Percentiles rank a stretch among this genome's conserved stretches.
Evolutionary conservation across 2,797 vertebrate species (phyloP).

Genomic region (Balearica regulorum): DNA sequence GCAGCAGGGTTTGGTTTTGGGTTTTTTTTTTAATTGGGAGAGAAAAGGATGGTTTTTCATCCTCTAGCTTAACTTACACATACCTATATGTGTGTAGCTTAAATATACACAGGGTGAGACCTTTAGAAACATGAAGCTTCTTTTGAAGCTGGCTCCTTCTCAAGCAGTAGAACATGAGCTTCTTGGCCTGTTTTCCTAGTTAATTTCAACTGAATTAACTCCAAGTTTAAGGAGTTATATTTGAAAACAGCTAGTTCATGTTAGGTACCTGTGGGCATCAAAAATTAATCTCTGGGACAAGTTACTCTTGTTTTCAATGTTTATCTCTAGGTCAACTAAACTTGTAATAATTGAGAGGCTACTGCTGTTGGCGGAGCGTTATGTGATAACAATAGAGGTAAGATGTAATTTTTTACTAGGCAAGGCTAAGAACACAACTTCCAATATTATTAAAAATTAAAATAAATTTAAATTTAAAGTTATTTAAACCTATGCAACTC

Average conservation of each 20-base stretch:
- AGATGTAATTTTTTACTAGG: background rate
- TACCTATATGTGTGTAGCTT: background rate
- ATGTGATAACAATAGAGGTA: constrained; percentile 99
- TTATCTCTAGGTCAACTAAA: constrained; percentile 89
- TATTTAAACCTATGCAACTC: background rate
- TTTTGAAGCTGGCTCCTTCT: background rate
- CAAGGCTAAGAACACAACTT: background rate
- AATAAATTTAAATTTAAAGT: background rate
- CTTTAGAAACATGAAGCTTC: background rate
- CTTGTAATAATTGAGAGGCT: constrained; percentile 97
- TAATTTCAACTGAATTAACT: background rate
- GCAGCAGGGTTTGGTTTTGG: background rate
- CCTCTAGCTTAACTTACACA: background rate
- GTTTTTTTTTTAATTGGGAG: background rate
- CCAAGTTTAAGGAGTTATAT: background rate
- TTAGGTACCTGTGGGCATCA: background rate
- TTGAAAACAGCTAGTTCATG: background rate
- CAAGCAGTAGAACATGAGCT: background rate
- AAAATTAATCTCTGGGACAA: background rate
- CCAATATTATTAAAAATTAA: background rate
- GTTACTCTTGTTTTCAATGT: constrained; percentile 15
- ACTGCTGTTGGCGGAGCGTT: constrained; percentile 94
- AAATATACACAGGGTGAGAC: background rate
- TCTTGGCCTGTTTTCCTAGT: background rate
- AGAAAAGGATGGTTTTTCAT: background rate